Percentiles rank a stretch among this genome's conserved stretches.
phyloP scores from a whole-genome alignment of 2,888 invertebrate species.

The Ophonus ardosiacus region DNA sequence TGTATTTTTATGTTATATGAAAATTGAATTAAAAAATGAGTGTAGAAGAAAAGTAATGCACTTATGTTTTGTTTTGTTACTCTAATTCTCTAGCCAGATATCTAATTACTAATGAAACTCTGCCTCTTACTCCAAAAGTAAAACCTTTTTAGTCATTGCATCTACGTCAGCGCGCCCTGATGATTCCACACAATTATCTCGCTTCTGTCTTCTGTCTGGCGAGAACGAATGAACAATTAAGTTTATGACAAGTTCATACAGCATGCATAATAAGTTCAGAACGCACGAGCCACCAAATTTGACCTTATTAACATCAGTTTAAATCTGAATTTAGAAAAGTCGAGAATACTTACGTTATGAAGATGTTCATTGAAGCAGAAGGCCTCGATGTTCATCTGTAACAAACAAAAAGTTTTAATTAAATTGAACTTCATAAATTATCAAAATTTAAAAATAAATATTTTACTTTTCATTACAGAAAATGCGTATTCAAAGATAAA shows the following conservation, averaged over 20 bases:
- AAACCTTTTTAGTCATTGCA: constrained; percentile 35
- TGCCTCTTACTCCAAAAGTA: background rate
- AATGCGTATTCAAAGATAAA: no score
- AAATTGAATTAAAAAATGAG: no score
- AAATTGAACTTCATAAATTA: background rate
- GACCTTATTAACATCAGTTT: constrained; percentile 54
- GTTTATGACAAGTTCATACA: constrained; percentile 46
- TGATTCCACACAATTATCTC: constrained; percentile 1
- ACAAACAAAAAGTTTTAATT: background rate
- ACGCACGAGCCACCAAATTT: constrained; percentile 27
- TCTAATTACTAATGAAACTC: background rate
- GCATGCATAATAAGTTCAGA: constrained; percentile 38
- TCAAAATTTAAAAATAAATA: no score
- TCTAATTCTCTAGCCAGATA: background rate
- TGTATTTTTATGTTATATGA: no score
- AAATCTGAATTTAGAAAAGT: constrained; percentile 27
- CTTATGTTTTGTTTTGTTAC: background rate
- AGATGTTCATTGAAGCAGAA: background rate
- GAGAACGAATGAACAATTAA: constrained; percentile 33
- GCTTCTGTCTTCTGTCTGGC: background rate
- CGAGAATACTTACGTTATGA: background rate
- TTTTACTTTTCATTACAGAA: no score
- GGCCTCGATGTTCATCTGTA: background rate
- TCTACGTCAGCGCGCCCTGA: constrained; percentile 17
- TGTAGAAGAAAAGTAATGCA: background rate